Percentiles rank a stretch among this genome's conserved stretches.
These are phyloP conservation scores for Acanthococcus lagerstroemiae DNA, from an alignment of 2,888 invertebrate genomes.

Conservation along the genomic window DNA sequence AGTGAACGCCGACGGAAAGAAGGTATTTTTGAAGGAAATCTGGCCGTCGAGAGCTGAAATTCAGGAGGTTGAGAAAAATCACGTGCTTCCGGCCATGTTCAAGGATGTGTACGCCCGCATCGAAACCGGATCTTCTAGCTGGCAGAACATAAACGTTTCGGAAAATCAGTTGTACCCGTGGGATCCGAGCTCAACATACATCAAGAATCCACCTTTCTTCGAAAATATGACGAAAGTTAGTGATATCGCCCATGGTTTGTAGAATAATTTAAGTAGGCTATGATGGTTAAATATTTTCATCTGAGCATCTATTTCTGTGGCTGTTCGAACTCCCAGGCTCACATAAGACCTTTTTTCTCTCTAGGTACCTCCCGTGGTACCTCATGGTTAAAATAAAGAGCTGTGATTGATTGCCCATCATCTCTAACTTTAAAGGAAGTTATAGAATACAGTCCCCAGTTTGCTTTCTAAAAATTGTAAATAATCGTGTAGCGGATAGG, in stretches of 20 bases:
- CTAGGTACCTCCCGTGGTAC: no score
- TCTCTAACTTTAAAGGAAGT: no score
- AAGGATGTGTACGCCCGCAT: conserved; percentile 78
- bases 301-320: no score
- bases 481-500: no score
- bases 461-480: no score
- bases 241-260: neutral
- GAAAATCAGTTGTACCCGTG: conserved; percentile 80
- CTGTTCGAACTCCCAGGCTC: no score
- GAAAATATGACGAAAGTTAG: conserved; percentile 62
- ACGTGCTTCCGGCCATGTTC: conserved; percentile 95
- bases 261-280: neutral
- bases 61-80: conserved; percentile 72
- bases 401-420: no score
- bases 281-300: no score
- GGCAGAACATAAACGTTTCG: conserved; percentile 74
- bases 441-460: no score
- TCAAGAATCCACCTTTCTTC: conserved; percentile 94
- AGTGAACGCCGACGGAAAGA: conserved; percentile 51
- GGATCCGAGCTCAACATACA: conserved; percentile 84
- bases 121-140: conserved; percentile 69
- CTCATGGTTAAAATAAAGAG: no score
- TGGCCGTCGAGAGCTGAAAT: conserved; percentile 92
- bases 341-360: no score
- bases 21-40: conserved; percentile 81